Evolutionary conservation across 2,113 vertebrate genomes (phyloP).

Genomic region (Hydrochoerus hydrochaeris): DNA sequence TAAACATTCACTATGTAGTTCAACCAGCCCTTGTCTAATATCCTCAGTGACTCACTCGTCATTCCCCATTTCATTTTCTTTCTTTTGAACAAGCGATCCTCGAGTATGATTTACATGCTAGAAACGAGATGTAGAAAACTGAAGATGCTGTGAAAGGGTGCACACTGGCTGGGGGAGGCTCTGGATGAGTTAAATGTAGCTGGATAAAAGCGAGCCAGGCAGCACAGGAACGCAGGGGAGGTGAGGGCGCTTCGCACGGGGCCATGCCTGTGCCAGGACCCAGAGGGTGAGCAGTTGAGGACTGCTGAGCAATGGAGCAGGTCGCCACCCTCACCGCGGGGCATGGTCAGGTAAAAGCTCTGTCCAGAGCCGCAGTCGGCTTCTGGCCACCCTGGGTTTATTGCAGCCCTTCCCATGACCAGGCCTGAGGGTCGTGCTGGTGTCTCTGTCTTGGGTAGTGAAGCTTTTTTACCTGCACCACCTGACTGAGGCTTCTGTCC

Average conservation of each 20-base stretch:
- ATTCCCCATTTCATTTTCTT: background rate
- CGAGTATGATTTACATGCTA: background rate
- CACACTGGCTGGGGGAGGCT: background rate
- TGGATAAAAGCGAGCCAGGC: background rate
- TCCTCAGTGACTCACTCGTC: background rate
- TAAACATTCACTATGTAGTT: background rate
- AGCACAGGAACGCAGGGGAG: background rate
- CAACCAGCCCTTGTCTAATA: background rate
- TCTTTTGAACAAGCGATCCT: background rate
- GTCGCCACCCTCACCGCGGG: background rate
- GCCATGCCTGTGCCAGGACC: background rate
- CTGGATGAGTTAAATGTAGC: background rate
- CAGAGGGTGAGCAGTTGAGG: background rate
- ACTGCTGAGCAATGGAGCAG: background rate
- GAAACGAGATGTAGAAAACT: background rate
- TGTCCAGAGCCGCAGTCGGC: background rate
- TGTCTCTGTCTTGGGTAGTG: background rate
- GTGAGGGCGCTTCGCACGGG: background rate
- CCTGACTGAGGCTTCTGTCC: background rate
- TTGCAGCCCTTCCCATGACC: fast-evolving
- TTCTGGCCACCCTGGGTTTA: background rate
- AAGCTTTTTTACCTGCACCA: background rate
- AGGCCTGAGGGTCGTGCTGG: background rate
- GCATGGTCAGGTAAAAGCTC: background rate
- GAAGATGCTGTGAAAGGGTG: background rate